Percentiles rank a stretch among this genome's conserved stretches.
These are phyloP conservation scores for Rhyacophila evoluta DNA, from an alignment of 2,888 invertebrate genomes.

Conservation along the genomic window DNA sequence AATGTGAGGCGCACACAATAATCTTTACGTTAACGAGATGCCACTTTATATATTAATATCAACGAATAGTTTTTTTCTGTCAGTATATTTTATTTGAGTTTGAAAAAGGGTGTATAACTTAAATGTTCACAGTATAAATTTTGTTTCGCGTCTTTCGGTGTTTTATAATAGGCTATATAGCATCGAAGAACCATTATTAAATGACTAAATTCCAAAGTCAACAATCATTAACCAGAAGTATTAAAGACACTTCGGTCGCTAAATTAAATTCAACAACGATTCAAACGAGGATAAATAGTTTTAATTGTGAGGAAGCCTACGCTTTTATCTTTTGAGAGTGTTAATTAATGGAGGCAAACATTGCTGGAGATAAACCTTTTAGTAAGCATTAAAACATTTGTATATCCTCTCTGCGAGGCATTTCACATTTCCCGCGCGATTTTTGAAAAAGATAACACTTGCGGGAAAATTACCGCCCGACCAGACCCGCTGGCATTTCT, in stretches of 20 bases:
- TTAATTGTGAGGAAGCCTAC: constrained; percentile 25
- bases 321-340: constrained; percentile 16
- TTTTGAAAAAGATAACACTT: not conserved
- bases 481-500: constrained; percentile 9
- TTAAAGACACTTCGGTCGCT: not conserved
- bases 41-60: too few species aligned
- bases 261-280: not conserved
- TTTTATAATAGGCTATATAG: not conserved
- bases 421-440: constrained; percentile 25
- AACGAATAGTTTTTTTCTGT: too few species aligned
- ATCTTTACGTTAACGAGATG: too few species aligned
- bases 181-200: not conserved
- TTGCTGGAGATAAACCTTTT: constrained; percentile 35
- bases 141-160: not conserved
- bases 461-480: not conserved
- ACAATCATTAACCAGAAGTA: not conserved
- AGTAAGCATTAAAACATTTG: constrained; percentile 30
- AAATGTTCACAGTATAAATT: too few species aligned
- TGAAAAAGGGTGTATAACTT: too few species aligned
- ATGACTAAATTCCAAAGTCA: not conserved
- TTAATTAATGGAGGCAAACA: constrained; percentile 36
- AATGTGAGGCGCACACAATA: too few species aligned
- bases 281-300: constrained; percentile 23
- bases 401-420: not conserved
- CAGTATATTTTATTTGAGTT: too few species aligned